Base-by-base conservation (phyloP, 2,113 vertebrate species). In the Psettodes erumei region DNA sequence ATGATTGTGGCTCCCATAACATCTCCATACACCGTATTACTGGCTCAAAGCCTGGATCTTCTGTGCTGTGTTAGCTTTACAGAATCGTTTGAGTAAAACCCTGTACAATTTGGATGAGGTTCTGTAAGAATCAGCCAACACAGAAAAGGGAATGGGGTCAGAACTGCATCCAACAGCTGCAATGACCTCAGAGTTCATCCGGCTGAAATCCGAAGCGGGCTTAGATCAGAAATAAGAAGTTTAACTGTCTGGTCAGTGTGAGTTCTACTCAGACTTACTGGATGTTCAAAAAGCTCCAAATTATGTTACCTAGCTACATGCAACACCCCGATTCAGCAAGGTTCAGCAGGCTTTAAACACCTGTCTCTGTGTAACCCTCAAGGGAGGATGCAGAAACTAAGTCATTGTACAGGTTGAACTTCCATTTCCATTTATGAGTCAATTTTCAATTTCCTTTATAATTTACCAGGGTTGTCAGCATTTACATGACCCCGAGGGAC, bases 161-260 rank as follows among this genome's bases (percentile, higher is more conserved):
- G 21, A 1, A 8, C 40, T 27, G 35, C 12, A 32, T 73, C 74
- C 80, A 68, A 82, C 33, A 67, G 23, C 53, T 48, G 43, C 58
- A 43, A 0, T 53, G 63, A 73, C 68, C 72, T 51, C 76, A 32
- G 40, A 72, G 73, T 23, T 77, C 51, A 32, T 54, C 23, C 59
- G 67, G 62, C 67, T 50, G 45, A 15, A 73, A 60, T 51, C 3
- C 8, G 50, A 65, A 30, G 51, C 53, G 23, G 68, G 54, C 53
- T 68, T 61, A 55, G 55, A 73, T 62, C 50, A 73, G 56, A 80
- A 68, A 82, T 58, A 72, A 82, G 75, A 72, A 60, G 50, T 73
- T 69, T 55, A 72, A 13, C 62, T 58, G 32, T 71, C 43, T 53
- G 9, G 75, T 9, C 48, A 35, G 25, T 35, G 38, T 72, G 28